Evolutionary conservation across 1,140 invertebrate species (phyloP), one percentile per base, ranked within the genome.

Genomic region (Marisa cornuarietis): DNA sequence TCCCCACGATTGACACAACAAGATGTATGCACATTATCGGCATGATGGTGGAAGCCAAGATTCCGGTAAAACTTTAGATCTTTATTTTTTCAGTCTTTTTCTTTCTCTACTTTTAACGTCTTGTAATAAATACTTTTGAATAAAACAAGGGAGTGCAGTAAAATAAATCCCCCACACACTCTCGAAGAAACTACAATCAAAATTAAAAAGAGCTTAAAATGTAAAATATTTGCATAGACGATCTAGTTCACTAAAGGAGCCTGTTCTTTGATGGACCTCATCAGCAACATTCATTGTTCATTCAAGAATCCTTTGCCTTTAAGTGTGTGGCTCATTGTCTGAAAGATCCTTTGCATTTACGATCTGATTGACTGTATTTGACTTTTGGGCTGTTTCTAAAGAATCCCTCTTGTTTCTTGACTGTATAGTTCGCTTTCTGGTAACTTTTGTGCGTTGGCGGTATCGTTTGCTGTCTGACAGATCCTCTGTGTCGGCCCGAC

Each of bases 1-100:
- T 97, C 7, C 96, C 96, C 0, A 97, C 96, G 3, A 93, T 95
- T 18, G 96, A 97, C 84, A 97, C 95, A 0, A 94, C 96, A 1
- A 92, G 95, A 85, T 96, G 94, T 86, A 94, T 95, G 2, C 95
- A 85, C 68, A 73, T 91, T 14, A 77, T 91, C 5, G 87, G 91
- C 71, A 84, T 89, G 83, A 81, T 91, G 63, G 82, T 91, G 11
- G 79, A 75, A 51, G 91, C 88, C 83, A 89, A 88, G 65, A 90
- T 89, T 84, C 87, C 85, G 54, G 90, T 91, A 81, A 85, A 86
- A 68, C 66, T 42, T 42, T 26, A 1, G 66, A 22, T 26, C 66
- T 68, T 13, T 1, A 16, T 10, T 68, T 22, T 22, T 22, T 9
- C n/a, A 22, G 66, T 22, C n/a, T 42, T 5, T 22, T 22, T 13